phyloP scores from a whole-genome alignment of 2,113 vertebrate species.

The Gracilinanus agilis region DNA sequence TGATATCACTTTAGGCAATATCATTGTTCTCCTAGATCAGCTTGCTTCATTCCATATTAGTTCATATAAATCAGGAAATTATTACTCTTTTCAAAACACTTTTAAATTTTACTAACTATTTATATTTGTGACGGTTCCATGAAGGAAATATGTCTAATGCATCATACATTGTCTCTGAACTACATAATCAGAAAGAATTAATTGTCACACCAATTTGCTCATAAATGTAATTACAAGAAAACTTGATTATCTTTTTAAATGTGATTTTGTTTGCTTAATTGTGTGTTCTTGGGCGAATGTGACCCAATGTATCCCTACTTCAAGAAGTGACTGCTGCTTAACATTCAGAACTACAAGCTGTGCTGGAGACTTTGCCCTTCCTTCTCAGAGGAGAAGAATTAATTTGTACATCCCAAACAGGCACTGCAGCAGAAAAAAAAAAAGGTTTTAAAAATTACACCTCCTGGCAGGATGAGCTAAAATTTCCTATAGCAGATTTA shows the following conservation, averaged over 20 bases:
- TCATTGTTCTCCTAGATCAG: background rate
- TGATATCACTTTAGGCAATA: background rate
- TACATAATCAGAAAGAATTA: constrained; percentile 71
- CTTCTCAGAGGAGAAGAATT: constrained; percentile 69
- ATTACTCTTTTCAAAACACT: background rate
- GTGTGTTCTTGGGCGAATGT: constrained; percentile 69
- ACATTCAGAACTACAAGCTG: constrained; percentile 52
- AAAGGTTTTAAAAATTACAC: constrained; percentile 47
- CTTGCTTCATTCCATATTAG: background rate
- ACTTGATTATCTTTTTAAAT: constrained; percentile 78
- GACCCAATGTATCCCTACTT: constrained; percentile 69
- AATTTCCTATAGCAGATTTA: constrained; percentile 26
- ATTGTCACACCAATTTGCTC: constrained; percentile 69
- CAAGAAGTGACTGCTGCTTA: constrained; percentile 56
- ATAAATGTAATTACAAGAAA: constrained; percentile 71
- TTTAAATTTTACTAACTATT: background rate
- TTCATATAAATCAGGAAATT: background rate
- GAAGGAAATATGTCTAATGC: constrained; percentile 13
- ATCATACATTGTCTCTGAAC: constrained; percentile 41
- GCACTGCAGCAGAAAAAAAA: constrained; percentile 21
- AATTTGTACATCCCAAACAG: constrained; percentile 66
- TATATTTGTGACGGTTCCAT: background rate
- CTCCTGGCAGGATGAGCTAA: background rate
- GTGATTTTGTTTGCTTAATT: constrained; percentile 77
- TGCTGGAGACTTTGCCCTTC: constrained; percentile 71